phyloP scores from a whole-genome alignment of 1,140 invertebrate genomes.

The Pogonomyrmex californicus region DNA sequence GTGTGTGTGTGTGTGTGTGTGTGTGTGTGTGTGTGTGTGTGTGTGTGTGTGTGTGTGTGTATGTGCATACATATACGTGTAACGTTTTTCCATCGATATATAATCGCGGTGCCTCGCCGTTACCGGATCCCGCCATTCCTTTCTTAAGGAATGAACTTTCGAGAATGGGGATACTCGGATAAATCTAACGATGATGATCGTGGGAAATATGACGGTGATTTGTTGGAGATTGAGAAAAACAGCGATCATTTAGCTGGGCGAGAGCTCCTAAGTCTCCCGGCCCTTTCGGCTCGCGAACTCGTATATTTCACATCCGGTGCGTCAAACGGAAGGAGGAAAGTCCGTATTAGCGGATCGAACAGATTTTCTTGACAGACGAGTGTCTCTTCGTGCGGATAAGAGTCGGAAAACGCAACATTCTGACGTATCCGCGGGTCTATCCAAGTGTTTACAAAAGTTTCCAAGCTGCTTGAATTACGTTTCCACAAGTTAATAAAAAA shows the following conservation, averaged over 20 bases:
- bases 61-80: not conserved
- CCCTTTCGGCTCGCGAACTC: not conserved
- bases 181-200: slow-evolving; percentile 54
- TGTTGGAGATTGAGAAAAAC: slow-evolving; percentile 37
- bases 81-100: slow-evolving; percentile 16
- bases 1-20: too few species aligned
- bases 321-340: not conserved
- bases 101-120: not conserved
- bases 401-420: not conserved
- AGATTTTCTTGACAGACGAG: slow-evolving; percentile 18
- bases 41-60: too few species aligned
- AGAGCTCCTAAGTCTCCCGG: not conserved
- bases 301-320: slow-evolving; percentile 12
- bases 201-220: slow-evolving; percentile 38
- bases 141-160: slow-evolving; percentile 25
- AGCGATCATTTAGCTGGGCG: slow-evolving; percentile 27
- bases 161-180: slow-evolving; percentile 19
- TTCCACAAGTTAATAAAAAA: too few species aligned
- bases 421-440: not conserved
- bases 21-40: too few species aligned
- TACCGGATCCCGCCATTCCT: slow-evolving; percentile 13
- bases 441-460: not conserved
- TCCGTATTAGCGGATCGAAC: slow-evolving; percentile 20
- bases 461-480: too few species aligned
- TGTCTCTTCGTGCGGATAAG: not conserved